phyloP scores from a whole-genome alignment of 2,888 invertebrate genomes.

The Ectropis crepuscularia region DNA sequence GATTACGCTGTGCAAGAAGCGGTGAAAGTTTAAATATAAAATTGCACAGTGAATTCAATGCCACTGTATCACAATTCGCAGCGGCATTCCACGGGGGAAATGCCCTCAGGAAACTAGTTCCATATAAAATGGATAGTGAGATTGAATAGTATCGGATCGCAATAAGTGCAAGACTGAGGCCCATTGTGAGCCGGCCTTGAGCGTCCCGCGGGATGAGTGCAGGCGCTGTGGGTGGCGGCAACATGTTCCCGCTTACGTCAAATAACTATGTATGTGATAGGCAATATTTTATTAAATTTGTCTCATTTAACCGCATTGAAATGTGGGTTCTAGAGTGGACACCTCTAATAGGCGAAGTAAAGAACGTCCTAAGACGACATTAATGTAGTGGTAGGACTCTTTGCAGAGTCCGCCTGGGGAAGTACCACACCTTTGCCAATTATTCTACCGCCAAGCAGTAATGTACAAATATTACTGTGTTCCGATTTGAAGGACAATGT shows the following conservation, averaged over 20 bases:
- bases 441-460: too few relatives aligned
- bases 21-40: conserved; percentile 52
- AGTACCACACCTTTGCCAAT: too few relatives aligned
- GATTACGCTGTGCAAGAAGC: conserved; percentile 19
- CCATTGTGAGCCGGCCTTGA: conserved; percentile 77
- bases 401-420: too few relatives aligned
- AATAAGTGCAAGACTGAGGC: conserved; percentile 68
- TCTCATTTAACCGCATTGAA: neutral
- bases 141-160: conserved; percentile 77
- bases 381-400: too few relatives aligned
- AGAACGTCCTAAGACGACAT: too few relatives aligned
- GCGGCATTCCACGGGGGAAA: conserved; percentile 55
- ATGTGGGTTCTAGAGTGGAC: too few relatives aligned
- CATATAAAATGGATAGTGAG: conserved; percentile 77
- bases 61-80: conserved; percentile 51
- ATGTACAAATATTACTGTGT: too few relatives aligned
- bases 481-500: too few relatives aligned
- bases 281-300: conserved; percentile 17
- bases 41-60: conserved; percentile 57
- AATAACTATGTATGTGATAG: conserved; percentile 29
- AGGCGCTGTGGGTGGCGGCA: conserved; percentile 64
- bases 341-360: too few relatives aligned
- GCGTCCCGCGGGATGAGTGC: conserved; percentile 57
- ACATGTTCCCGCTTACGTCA: conserved; percentile 36
- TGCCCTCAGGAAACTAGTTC: conserved; percentile 77